Evolutionary conservation across 2,888 invertebrate species (phyloP).

Genomic region (Hyppa rectilinea): DNA sequence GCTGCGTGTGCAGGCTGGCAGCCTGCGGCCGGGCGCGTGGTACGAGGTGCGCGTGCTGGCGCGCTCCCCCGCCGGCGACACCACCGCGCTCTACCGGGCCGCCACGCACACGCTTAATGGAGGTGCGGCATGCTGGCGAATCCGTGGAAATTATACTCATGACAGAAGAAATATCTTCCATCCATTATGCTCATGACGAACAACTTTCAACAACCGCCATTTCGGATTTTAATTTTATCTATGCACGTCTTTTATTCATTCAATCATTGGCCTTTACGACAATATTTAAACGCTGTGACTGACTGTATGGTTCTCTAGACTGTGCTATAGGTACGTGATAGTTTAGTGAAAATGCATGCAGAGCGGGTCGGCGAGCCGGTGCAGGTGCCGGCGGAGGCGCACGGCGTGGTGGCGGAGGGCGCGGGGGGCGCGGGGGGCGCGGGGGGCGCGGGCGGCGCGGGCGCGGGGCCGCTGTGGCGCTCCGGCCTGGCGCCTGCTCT

Average conservation of each 20-base stretch:
- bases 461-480: constrained; percentile 61
- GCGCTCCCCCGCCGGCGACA: constrained; percentile 89
- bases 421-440: constrained; percentile 53
- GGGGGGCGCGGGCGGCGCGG: constrained; percentile 64
- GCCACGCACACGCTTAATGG: constrained; percentile 89
- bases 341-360: constrained; percentile 40
- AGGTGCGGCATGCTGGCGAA: constrained; percentile 75
- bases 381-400: constrained; percentile 68
- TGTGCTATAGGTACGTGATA: not conserved
- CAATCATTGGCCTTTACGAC: not conserved
- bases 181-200: not conserved
- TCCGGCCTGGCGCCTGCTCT: constrained; percentile 70
- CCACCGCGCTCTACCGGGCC: constrained; percentile 89
- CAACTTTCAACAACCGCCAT: too few species aligned
- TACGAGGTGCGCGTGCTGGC: constrained; percentile 91
- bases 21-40: constrained; percentile 90
- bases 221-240: not conserved
- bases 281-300: too few species aligned
- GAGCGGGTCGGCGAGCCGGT: constrained; percentile 79
- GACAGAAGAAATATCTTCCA: too few species aligned
- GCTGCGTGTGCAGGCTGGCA: constrained; percentile 80
- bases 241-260: not conserved
- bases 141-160: not conserved
- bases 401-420: constrained; percentile 65
- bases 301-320: not conserved